Evolutionary conservation across 2,113 vertebrate genomes (phyloP), one percentile per base, ranked within the genome.

Genomic region (Rhinoderma darwinii): DNA sequence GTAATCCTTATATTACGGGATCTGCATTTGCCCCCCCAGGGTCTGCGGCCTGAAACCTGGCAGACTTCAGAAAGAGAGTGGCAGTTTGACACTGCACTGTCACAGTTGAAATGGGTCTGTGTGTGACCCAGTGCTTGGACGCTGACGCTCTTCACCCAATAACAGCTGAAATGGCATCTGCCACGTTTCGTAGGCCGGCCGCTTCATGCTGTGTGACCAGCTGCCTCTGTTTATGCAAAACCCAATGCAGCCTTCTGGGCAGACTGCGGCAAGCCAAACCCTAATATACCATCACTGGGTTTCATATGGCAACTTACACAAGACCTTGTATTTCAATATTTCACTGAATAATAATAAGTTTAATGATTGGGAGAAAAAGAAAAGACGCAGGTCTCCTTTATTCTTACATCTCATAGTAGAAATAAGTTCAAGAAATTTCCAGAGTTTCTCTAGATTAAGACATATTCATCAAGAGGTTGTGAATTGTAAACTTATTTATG

Each of bases 151-250:
- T 0, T 80, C 90, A 88, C 92, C 93, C 93, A 78, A 76, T 90
- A 93, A 88, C 95, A 95, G 94, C 95, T 95, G 94, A 95, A 92
- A 89, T 89, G 86, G 93, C 95, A 96, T 92, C 95, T 96, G 95
- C 92, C 89, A 89, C 1, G 51, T 91, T 92, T 89, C 92, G 86
- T 85, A 82, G 90, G 83, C 90, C 92, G 89, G 86, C 91, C 75
- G 91, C 93, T 91, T 90, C 95, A 93, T 92, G 94, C 95, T 96
- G 95, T 89, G 95, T 91, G 86, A 90, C 93, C 95, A 96, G 94
- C 94, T 95, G 95, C 94, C 92, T 92, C 94, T 93, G 95, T 93
- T 95, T 93, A 92, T 86, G 86, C 84, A 77, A 70, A 87, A 89
- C 90, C 88, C 92, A 91, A 91, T 88, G 85, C 82, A 15, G 91